Percentiles rank a stretch among this genome's conserved stretches.
Evolutionary conservation across 92 coral and sea anemone genomes (phyloP).

Genomic region (Porites divaricata): DNA sequence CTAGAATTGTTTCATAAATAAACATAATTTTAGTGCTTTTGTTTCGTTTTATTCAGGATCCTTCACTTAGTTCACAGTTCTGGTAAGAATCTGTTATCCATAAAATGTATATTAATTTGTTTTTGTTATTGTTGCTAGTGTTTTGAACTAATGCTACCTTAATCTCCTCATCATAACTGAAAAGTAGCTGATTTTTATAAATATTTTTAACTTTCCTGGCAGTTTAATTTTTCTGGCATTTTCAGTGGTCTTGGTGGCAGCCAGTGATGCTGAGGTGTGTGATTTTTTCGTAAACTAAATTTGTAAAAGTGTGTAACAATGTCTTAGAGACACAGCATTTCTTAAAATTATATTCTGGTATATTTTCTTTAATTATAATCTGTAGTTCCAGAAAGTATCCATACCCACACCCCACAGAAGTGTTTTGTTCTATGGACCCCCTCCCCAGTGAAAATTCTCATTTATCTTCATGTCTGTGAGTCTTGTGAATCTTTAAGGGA

Average conservation of each 20-base stretch:
- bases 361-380: too few relatives aligned
- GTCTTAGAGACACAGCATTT: too few relatives aligned
- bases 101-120: background rate
- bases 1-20: background rate
- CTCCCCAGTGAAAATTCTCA: too few relatives aligned
- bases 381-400: too few relatives aligned
- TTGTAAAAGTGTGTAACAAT: background rate
- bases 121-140: background rate
- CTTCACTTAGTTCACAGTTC: slow-evolving; percentile 27
- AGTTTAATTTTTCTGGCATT: slow-evolving; percentile 55
- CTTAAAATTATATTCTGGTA: too few relatives aligned
- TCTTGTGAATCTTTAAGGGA: too few relatives aligned
- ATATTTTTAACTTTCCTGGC: background rate
- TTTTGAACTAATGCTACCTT: too few relatives aligned
- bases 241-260: slow-evolving; percentile 41
- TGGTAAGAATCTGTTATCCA: slow-evolving; percentile 3
- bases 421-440: too few relatives aligned
- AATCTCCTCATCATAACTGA: background rate
- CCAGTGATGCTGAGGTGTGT: slow-evolving; percentile 58
- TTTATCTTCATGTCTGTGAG: too few relatives aligned
- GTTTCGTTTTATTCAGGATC: background rate
- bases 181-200: background rate
- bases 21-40: background rate
- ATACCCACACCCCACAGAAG: too few relatives aligned
- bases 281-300: background rate